Evolutionary conservation across 2,888 invertebrate genomes (phyloP).

Genomic region (Uloborus plumipes): DNA sequence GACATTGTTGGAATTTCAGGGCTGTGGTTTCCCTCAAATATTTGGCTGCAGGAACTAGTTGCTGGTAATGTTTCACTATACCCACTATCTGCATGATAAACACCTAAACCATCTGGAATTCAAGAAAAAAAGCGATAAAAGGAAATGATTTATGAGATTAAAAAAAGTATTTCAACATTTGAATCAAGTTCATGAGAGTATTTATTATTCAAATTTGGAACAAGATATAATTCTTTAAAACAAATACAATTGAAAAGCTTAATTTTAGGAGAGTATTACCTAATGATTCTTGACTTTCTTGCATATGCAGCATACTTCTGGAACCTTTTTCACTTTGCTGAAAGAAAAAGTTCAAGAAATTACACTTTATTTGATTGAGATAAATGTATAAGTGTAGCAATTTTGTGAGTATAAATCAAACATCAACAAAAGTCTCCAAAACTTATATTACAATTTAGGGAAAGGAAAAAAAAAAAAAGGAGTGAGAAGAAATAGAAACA

Average conservation of each 20-base stretch:
- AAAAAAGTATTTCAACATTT: neutral
- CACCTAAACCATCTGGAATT: conserved; percentile 56
- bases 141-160: neutral
- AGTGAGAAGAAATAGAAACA: no score
- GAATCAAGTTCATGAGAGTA: no score
- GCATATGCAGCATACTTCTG: conserved; percentile 21
- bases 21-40: conserved; percentile 6
- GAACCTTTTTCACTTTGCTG: conserved; percentile 12
- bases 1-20: conserved; percentile 3
- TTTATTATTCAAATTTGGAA: neutral
- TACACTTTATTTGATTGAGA: neutral
- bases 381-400: no score
- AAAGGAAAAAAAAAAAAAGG: no score
- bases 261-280: conserved; percentile 19
- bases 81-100: conserved; percentile 52
- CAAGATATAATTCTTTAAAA: neutral
- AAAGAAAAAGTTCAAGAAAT: neutral
- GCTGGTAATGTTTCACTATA: conserved; percentile 41
- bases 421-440: no score
- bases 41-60: conserved; percentile 18
- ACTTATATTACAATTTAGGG: no score
- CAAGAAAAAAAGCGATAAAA: neutral
- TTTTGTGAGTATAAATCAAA: no score
- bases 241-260: neutral
- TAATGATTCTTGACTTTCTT: conserved; percentile 63